Conservation (phyloP, 1,140 invertebrate genomes). For the Vollenhovia emeryi region DNA sequence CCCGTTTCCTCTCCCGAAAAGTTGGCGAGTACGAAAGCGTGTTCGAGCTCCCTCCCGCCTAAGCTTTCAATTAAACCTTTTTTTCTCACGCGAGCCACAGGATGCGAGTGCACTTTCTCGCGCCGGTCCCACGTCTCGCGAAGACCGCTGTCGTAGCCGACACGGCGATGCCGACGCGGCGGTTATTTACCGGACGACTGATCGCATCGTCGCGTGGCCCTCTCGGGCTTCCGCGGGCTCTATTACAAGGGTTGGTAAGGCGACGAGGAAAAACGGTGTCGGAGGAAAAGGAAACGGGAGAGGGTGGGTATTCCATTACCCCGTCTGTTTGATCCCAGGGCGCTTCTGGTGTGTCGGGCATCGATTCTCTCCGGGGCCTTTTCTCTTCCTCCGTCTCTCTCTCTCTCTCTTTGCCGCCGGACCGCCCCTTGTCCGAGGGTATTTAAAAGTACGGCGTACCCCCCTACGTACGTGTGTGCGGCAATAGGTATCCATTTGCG, state of each 20-base stretch:
- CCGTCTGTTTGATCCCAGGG: conserved; percentile 60
- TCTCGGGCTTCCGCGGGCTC: conserved; percentile 28
- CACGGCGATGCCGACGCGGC: conserved; percentile 15
- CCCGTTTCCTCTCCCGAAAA: conserved; percentile 31
- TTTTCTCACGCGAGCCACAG: not conserved
- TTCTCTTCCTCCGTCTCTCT: not conserved
- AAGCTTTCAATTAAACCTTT: conserved; percentile 28
- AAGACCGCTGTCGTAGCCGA: not conserved
- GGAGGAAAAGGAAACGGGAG: conserved; percentile 16
- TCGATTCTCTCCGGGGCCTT: conserved; percentile 34
- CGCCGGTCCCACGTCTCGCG: not conserved
- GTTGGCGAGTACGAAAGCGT: not conserved
- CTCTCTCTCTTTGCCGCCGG: not conserved
- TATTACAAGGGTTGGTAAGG: conserved; percentile 36
- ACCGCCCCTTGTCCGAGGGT: conserved; percentile 28
- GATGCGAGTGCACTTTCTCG: not conserved
- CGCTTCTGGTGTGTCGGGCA: conserved; percentile 42
- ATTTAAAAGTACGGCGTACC: conserved; percentile 49
- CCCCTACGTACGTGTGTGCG: not conserved
- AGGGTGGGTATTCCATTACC: conserved; percentile 60
- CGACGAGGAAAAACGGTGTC: conserved; percentile 59
- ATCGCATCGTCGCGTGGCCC: conserved; percentile 52
- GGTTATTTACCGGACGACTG: conserved; percentile 38
- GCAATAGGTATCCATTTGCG: conserved; percentile 59
- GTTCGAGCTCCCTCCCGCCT: not conserved